A percentile compares a stretch with the other conserved stretches of the same genome.
These are phyloP conservation scores for Diabrotica virgifera DNA, from an alignment of 1,140 invertebrate species.

Conservation along the genomic window DNA sequence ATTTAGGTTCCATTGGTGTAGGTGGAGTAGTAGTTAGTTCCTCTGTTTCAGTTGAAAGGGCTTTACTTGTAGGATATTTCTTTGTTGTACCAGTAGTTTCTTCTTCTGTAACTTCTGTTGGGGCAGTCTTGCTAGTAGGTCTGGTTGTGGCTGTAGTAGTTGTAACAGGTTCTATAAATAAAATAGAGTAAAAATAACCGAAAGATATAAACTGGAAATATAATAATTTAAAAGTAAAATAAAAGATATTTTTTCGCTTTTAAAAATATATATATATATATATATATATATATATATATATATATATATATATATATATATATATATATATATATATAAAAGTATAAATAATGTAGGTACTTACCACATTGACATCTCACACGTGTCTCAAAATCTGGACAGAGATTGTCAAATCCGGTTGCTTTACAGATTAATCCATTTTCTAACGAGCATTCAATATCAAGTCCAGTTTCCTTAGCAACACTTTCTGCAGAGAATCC, in stretches of 20 bases:
- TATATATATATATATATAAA: too few species aligned
- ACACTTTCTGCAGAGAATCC: conserved; percentile 51
- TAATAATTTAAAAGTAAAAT: too few species aligned
- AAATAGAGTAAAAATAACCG: too few species aligned
- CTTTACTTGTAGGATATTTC: conserved; percentile 33
- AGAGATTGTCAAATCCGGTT: conserved; percentile 47
- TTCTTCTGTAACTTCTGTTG: conserved; percentile 64
- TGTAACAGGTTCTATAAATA: too few species aligned
- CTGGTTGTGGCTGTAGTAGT: neutral
- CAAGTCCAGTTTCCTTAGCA: conserved; percentile 66
- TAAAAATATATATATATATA: too few species aligned
- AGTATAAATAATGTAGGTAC: neutral
- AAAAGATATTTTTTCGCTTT: too few species aligned
- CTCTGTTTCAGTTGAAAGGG: conserved; percentile 43
- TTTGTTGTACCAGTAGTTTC: conserved; percentile 4
- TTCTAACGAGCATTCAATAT: conserved; percentile 71
- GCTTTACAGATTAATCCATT: conserved; percentile 65
- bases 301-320: too few species aligned
- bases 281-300: too few species aligned
- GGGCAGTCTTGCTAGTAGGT: conserved; percentile 51
- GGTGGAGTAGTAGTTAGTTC: conserved; percentile 51
- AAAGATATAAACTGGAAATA: too few species aligned
- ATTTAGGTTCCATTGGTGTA: conserved; percentile 9
- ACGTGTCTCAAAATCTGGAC: conserved; percentile 72
- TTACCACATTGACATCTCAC: conserved; percentile 64